Percentiles rank a stretch among this genome's conserved stretches.
These are phyloP conservation scores for Anadara kagoshimensis DNA, from an alignment of 1,140 invertebrate genomes.

Conservation along the genomic window DNA sequence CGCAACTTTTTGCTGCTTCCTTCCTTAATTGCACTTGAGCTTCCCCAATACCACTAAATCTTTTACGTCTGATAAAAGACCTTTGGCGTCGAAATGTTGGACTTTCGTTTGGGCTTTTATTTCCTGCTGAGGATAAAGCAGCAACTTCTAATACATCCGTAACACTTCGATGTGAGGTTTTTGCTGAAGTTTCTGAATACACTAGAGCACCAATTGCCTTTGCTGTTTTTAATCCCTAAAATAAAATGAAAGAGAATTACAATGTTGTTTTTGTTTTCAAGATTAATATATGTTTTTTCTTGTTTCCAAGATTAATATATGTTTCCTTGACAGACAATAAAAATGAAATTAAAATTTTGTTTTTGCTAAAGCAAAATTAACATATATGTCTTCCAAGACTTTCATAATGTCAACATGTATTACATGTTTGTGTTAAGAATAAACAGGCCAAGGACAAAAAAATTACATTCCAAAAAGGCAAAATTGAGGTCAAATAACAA, in stretches of 20 bases:
- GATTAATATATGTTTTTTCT: too few species aligned
- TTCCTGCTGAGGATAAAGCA: conserved; percentile 80
- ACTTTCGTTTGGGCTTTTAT: conserved; percentile 46
- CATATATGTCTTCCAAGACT: too few species aligned
- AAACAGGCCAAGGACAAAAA: too few species aligned
- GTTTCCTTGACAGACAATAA: too few species aligned
- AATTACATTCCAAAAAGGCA: too few species aligned
- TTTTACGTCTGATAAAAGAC: conserved; percentile 64
- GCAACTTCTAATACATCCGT: conserved; percentile 81
- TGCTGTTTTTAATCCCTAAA: conserved; percentile 70
- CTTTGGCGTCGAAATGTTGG: conserved; percentile 60
- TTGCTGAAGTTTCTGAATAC: conserved; percentile 81
- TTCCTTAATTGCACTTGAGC: conserved; percentile 63
- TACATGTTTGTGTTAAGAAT: too few species aligned
- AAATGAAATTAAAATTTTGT: too few species aligned
- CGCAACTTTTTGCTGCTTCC: conserved; percentile 67
- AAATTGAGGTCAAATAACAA: too few species aligned
- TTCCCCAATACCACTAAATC: conserved; percentile 65
- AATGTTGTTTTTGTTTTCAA: neutral
- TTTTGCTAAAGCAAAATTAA: too few species aligned
- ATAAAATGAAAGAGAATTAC: neutral
- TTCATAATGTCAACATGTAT: too few species aligned
- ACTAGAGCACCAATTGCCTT: conserved; percentile 80
- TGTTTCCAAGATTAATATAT: too few species aligned
- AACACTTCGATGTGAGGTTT: conserved; percentile 78